Conservation (phyloP, 1,140 invertebrate genomes). For the Himalopsyche phryganea region DNA sequence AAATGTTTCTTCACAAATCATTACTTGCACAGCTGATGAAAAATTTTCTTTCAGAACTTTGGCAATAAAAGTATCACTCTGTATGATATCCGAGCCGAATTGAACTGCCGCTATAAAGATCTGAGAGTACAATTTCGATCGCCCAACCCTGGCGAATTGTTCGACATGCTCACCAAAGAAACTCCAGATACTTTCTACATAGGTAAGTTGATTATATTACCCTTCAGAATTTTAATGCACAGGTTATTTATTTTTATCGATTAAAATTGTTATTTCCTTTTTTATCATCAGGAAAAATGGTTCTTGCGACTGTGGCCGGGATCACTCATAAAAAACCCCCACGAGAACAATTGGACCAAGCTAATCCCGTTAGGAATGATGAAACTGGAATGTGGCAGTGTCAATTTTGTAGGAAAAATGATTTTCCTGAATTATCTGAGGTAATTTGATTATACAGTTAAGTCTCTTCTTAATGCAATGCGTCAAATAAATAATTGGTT, state of each 20-base stretch:
- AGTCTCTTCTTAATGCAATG: background rate
- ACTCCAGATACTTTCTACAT: slow-evolving; percentile 92
- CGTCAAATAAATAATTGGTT: background rate
- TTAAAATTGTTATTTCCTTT: too few relatives aligned
- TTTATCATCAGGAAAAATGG: slow-evolving; percentile 58
- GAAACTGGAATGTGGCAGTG: slow-evolving; percentile 95
- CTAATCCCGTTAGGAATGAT: slow-evolving; percentile 91
- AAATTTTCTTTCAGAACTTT: slow-evolving; percentile 57
- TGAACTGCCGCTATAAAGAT: slow-evolving; percentile 95
- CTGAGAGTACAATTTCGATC: slow-evolving; percentile 75
- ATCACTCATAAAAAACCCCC: slow-evolving; percentile 86
- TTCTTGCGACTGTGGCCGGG: slow-evolving; percentile 70
- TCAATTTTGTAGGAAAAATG: slow-evolving; percentile 93
- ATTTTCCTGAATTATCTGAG: slow-evolving; percentile 92
- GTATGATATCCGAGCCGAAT: slow-evolving; percentile 95
- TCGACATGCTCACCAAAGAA: slow-evolving; percentile 95
- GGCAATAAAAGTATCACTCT: slow-evolving; percentile 97
- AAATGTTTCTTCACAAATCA: too few relatives aligned
- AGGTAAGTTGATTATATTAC: slow-evolving; percentile 49
- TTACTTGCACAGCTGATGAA: too few relatives aligned
- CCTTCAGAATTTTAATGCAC: too few relatives aligned
- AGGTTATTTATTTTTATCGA: too few relatives aligned
- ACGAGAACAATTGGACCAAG: slow-evolving; percentile 89
- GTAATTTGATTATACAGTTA: slow-evolving; percentile 50
- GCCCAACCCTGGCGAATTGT: slow-evolving; percentile 81